phyloP scores from a whole-genome alignment of 2,113 vertebrate species.

The Lepisosteus oculatus region DNA sequence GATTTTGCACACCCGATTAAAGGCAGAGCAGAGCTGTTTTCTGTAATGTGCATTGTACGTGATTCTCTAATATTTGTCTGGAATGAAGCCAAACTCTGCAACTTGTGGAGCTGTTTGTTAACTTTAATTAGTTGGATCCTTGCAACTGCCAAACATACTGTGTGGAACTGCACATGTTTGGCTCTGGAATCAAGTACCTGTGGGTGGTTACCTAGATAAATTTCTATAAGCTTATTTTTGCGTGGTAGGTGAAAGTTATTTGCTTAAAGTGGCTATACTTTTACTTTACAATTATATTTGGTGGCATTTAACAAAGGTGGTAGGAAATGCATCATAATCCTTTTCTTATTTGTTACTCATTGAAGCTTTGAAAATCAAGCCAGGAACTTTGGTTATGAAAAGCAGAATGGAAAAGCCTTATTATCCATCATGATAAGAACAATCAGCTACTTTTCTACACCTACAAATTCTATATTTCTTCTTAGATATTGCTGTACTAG shows the following conservation, averaged over 20 bases:
- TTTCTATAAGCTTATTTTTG: no score
- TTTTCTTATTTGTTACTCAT: no score
- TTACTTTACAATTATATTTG: no score
- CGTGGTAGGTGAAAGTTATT: no score
- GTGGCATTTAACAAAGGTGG: no score
- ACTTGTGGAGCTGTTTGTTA: neutral
- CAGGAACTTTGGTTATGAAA: no score
- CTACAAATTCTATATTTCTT: conserved; percentile 1
- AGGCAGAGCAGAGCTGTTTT: neutral
- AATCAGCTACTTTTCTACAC: neutral
- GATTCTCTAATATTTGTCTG: neutral
- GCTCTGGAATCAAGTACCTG: conserved; percentile 1
- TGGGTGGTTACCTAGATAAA: neutral
- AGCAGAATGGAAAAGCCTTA: no score
- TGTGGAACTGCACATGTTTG: neutral
- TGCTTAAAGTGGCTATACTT: no score
- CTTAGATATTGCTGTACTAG: conserved; percentile 17
- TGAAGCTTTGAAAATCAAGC: no score
- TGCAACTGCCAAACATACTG: neutral
- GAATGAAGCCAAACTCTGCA: neutral
- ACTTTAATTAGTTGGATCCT: neutral
- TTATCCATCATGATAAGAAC: no score
- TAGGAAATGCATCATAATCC: no score
- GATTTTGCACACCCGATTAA: neutral
- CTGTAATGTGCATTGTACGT: neutral